These are phyloP conservation scores for Dryomyza anilis DNA, from an alignment of 2,888 invertebrate species.

Conservation along the genomic window DNA sequence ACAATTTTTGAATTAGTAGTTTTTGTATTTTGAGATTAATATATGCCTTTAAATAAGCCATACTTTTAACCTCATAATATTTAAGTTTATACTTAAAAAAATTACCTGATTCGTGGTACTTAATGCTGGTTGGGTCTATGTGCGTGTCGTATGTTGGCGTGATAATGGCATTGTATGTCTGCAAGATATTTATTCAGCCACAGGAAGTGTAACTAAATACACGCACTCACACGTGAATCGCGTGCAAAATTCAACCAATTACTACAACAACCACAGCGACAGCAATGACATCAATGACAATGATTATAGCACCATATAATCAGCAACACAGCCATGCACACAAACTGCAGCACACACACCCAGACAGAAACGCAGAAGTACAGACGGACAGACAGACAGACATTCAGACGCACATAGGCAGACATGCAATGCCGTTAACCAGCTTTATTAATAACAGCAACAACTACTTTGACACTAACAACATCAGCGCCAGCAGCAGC, in stretches of 20 bases:
- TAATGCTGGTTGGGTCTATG: background rate
- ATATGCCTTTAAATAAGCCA: background rate
- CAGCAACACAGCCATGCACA: background rate
- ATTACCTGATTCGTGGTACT: too few species aligned
- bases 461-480: background rate
- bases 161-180: background rate
- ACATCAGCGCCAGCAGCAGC: background rate
- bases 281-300: background rate
- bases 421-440: background rate
- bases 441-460: background rate
- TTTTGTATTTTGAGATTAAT: too few species aligned
- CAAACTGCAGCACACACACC: background rate
- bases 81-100: too few species aligned
- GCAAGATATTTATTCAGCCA: background rate
- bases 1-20: too few species aligned
- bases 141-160: background rate
- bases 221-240: constrained; percentile 1
- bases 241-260: background rate
- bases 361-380: background rate
- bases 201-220: background rate
- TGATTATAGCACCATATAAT: background rate
- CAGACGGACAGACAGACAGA: background rate
- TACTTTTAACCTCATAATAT: too few species aligned
- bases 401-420: too few species aligned
- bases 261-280: background rate